Evolutionary conservation across 2,113 vertebrate species (phyloP).

Genomic region (Petrocephalus microphthalmus): DNA sequence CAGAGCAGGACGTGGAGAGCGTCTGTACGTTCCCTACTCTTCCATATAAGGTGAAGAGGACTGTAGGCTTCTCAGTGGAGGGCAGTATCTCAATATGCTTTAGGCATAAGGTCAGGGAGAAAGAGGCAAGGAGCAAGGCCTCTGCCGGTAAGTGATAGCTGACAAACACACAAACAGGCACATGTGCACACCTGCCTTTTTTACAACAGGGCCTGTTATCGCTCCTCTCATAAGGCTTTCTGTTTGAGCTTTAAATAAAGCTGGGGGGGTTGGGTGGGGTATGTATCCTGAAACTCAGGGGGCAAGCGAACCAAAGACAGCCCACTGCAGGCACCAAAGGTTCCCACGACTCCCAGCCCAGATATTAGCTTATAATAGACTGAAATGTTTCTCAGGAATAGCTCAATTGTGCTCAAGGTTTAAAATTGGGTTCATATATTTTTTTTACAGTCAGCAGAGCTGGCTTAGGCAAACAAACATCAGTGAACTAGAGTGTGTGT

Average conservation of each 20-base stretch:
- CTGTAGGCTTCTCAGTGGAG: not conserved
- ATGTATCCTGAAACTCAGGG: not conserved
- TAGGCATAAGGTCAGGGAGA: not conserved
- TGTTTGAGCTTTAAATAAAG: not conserved
- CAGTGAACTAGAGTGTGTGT: not conserved
- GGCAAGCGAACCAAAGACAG: not conserved
- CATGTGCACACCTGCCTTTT: not conserved
- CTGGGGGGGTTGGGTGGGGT: not conserved
- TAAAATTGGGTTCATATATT: not conserved
- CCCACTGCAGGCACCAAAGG: not conserved
- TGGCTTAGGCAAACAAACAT: not conserved
- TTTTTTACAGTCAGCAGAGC: not conserved
- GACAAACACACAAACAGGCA: not conserved
- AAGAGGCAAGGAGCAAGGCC: not conserved
- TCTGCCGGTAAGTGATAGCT: not conserved
- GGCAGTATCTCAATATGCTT: not conserved
- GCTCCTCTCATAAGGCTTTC: not conserved
- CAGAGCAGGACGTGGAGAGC: not conserved
- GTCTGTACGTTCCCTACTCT: not conserved
- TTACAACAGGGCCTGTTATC: not conserved
- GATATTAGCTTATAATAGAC: slow-evolving; percentile 5
- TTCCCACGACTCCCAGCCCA: not conserved
- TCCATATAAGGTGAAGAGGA: not conserved
- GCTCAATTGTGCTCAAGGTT: not conserved
- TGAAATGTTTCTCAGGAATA: not conserved